Base-by-base conservation (phyloP, 2,888 invertebrate species). In the Timema podura region DNA sequence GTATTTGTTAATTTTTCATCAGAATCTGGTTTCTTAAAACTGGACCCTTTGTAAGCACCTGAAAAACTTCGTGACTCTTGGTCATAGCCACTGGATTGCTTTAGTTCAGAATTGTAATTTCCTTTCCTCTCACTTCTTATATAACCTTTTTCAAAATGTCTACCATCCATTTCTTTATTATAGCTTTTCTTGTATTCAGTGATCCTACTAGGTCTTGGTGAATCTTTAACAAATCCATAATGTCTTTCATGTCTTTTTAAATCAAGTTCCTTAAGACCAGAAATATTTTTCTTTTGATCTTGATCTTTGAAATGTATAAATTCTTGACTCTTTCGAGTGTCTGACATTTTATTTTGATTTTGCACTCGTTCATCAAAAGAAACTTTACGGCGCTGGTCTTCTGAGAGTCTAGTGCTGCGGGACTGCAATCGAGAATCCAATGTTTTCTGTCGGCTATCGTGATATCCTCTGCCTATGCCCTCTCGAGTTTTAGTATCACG, bases 371-470 rank as follows among this genome's bases (percentile, higher is more conserved):
- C 54, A 15, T 71, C 69, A 70, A 48, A 65, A 45, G 30, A 45
- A 6, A 57, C 45, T 45, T 70, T 71, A 44, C 66, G 66, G 11
- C 71, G 49, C 8, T 68, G 70, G 15, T 71, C 68, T 64, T 71
- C 70, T n/a, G 69, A 67, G 7, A 71, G 64, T 48, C 67, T 74
- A 13, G 70, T 48, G 7, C 61, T 45, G 16, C 61, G 61, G 30
- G 61, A 61, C 61, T 71, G 72, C 45, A 67, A 69, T 51, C 72
- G 69, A 13, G 68, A 66, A 51, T 74, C 71, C 48, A 67, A 48
- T 45, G 61, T 64, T 11, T 71, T 71, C 51, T 69, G 71, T 5
- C 71, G 49, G 6, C 69, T 69, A 57, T 71, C 71, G 45, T 69
- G 54, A 64, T 71, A 71, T 13, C 67, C 69, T 49, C 69, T 71